phyloP scores from a whole-genome alignment of 2,113 vertebrate species.

The Callospermophilus lateralis region DNA sequence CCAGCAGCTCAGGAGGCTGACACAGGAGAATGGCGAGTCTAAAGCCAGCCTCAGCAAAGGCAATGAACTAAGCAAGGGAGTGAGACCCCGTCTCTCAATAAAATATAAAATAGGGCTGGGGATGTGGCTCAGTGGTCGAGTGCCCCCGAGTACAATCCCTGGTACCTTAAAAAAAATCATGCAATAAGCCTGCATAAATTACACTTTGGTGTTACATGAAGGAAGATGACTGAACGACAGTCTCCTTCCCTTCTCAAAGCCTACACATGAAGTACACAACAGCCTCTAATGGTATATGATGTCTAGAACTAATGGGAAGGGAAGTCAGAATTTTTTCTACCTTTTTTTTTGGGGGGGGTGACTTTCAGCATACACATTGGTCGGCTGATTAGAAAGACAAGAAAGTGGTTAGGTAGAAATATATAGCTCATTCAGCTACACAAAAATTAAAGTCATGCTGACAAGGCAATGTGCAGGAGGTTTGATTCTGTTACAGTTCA shows the following conservation, averaged over 20 bases:
- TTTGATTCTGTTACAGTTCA: slow-evolving; percentile 34
- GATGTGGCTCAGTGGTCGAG: too few species aligned
- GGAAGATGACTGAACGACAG: slow-evolving; percentile 53
- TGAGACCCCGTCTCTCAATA: too few species aligned
- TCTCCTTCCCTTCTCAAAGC: slow-evolving; percentile 38
- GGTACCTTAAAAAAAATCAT: not conserved
- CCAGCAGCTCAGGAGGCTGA: too few species aligned
- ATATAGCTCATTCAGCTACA: not conserved
- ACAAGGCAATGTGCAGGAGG: not conserved
- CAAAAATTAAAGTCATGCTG: slow-evolving; percentile 54
- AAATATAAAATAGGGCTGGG: too few species aligned
- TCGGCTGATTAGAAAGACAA: slow-evolving; percentile 57
- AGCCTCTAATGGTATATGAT: slow-evolving; percentile 17
- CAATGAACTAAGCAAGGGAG: too few species aligned
- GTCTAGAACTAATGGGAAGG: slow-evolving; percentile 25
- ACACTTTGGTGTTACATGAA: slow-evolving; percentile 36
- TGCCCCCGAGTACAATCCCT: too few species aligned
- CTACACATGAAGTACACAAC: not conserved
- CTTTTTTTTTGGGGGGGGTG: not conserved
- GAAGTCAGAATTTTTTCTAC: not conserved
- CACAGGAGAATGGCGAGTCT: too few species aligned
- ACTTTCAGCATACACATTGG: not conserved
- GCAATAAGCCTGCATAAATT: slow-evolving; percentile 36
- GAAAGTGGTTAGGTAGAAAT: slow-evolving; percentile 7
- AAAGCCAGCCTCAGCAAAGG: too few species aligned